Conservation (phyloP, 1,140 invertebrate genomes). For the Bemisia tabaci region DNA sequence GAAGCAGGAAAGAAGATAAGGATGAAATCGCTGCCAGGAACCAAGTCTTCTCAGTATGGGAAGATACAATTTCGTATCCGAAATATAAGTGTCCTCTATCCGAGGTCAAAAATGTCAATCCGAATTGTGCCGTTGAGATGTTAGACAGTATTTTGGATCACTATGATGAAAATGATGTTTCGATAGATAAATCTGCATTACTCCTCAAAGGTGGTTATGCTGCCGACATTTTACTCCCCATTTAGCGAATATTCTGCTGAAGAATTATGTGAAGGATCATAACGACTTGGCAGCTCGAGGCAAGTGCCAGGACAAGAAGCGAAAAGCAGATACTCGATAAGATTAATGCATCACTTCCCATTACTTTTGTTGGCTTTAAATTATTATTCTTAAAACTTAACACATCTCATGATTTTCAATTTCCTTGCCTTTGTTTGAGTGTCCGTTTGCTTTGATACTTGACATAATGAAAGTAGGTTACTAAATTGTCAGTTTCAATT, state of each 20-base stretch:
- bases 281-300: background rate
- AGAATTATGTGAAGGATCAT: background rate
- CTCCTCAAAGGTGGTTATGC: background rate
- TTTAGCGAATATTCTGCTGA: background rate
- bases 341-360: background rate
- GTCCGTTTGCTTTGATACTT: too few relatives aligned
- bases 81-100: background rate
- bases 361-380: background rate
- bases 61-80: background rate
- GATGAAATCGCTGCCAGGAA: background rate
- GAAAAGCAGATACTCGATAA: background rate
- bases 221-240: background rate
- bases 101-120: too few relatives aligned
- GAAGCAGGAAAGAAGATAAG: constrained; percentile 2
- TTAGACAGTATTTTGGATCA: background rate
- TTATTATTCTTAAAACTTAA: too few relatives aligned
- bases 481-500: too few relatives aligned
- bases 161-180: background rate
- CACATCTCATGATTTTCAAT: too few relatives aligned
- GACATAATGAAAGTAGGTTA: too few relatives aligned
- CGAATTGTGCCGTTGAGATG: too few relatives aligned
- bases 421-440: too few relatives aligned
- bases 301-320: background rate
- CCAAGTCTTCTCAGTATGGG: background rate
- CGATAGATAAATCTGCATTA: background rate